Evolutionary conservation across 2,113 vertebrate genomes (phyloP), one percentile per base, ranked within the genome.

Genomic region (Podiceps cristatus): DNA sequence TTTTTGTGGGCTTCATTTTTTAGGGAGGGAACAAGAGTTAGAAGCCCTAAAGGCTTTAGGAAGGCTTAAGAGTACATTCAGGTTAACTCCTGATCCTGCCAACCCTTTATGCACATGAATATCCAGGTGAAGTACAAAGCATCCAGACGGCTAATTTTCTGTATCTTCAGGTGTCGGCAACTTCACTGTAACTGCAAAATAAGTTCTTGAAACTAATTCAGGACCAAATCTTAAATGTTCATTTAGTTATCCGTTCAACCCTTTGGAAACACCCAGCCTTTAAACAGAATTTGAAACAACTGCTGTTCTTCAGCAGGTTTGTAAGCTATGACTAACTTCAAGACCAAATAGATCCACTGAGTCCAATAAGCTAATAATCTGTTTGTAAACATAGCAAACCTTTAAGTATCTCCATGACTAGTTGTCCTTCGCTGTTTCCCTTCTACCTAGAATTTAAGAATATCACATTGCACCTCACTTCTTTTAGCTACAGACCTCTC

Each of bases 61-160:
- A 81, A 92, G 68, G 45, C 49, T 83, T 18, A n/a, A 11, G 28
- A 78, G 50, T 6, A 27, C 24, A 33, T 14, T 56, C 67, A 83
- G 74, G 78, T 75, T 56, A 62, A 58, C 47, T 62, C 8, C 4
- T 67, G 59, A 59, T 87, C 77, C 14, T 77, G 60, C 81, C 92
- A 94, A 11, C 17, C n/a, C 58, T 78, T 79, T 53, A 2, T 23
- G 62, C 33, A n/a, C 2, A 6, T 15, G 18, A 74, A 62, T 3
- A 81, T 4, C 40, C 55, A 62, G 29, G 52, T 53, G 56, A 94
- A 82, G 62, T 27, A 88, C 69, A 93, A 89, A 93, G 67, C 55
- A 76, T 25, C 16, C 72, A 76, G 13, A 56, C 58, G 33, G 10
- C 10, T 11, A 8, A 66, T 31, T 84, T 86, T 76, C 40, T 45